Conservation (phyloP, 2,888 invertebrate species). For the Pogonocherus hispidulus region DNA sequence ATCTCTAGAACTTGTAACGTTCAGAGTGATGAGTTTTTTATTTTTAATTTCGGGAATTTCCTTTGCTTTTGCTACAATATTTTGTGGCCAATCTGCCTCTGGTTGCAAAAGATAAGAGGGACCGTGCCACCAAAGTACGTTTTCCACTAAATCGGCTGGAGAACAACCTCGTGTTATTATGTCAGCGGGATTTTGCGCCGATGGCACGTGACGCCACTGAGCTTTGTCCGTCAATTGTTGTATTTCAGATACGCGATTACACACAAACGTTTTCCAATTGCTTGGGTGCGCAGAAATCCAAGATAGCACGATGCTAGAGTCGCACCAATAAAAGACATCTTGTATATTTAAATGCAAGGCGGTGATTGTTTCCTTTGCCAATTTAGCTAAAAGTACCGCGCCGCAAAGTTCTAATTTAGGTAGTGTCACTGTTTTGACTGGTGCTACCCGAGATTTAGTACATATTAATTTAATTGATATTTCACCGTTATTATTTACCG, state of each 20-base stretch:
- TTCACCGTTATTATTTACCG: slow-evolving; percentile 13
- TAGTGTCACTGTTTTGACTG: background rate
- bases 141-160: background rate
- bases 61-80: background rate
- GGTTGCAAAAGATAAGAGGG: background rate
- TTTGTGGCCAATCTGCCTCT: background rate
- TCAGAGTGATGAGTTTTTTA: background rate
- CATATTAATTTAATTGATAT: slow-evolving; percentile 1
- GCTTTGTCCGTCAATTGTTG: slow-evolving; percentile 46
- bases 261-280: slow-evolving; percentile 48
- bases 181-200: too few relatives aligned
- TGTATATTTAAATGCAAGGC: slow-evolving; percentile 18
- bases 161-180: slow-evolving; percentile 53
- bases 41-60: background rate
- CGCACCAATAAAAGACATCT: slow-evolving; percentile 44
- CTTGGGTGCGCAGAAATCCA: slow-evolving; percentile 42
- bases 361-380: slow-evolving; percentile 24
- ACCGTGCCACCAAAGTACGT: slow-evolving; percentile 4
- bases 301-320: slow-evolving; percentile 44
- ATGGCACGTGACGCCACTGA: slow-evolving; percentile 56
- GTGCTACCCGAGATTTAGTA: too few relatives aligned
- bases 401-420: too few relatives aligned
- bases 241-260: slow-evolving; percentile 57
- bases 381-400: slow-evolving; percentile 30
- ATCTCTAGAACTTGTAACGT: background rate